These are phyloP conservation scores for Phrynocephalus versicolor DNA, from an alignment of 2,113 vertebrate species.

Conservation along the genomic window DNA sequence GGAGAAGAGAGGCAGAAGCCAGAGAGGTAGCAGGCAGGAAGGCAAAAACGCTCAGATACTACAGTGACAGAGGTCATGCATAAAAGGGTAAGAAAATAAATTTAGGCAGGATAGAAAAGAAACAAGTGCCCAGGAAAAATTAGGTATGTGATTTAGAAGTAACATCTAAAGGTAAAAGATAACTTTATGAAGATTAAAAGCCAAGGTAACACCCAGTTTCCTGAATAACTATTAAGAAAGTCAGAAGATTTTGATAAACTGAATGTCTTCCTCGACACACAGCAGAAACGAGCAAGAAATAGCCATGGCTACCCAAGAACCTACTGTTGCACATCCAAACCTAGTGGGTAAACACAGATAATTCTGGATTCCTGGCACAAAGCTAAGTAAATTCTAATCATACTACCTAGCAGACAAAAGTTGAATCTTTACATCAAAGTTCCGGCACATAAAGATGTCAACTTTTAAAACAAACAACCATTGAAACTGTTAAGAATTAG, in stretches of 20 bases:
- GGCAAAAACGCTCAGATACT: slow-evolving; percentile 50
- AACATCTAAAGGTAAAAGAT: not conserved
- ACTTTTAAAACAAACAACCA: slow-evolving; percentile 4
- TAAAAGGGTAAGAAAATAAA: slow-evolving; percentile 33
- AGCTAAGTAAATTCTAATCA: not conserved
- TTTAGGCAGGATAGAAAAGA: slow-evolving; percentile 17
- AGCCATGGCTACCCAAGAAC: not conserved
- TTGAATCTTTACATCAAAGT: not conserved
- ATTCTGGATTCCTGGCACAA: not conserved
- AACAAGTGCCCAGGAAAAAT: slow-evolving; percentile 7
- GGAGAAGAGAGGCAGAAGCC: slow-evolving; percentile 62
- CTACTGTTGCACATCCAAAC: not conserved
- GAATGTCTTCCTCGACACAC: not conserved
- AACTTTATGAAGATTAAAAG: slow-evolving; percentile 5
- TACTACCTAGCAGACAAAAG: not conserved
- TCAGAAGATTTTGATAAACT: not conserved
- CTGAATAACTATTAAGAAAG: not conserved
- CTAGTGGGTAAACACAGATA: not conserved
- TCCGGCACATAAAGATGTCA: not conserved
- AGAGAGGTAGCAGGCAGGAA: slow-evolving; percentile 64
- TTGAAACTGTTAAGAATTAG: slow-evolving; percentile 5
- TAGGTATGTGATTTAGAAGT: not conserved
- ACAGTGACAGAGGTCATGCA: slow-evolving; percentile 29
- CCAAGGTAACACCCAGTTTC: not conserved
- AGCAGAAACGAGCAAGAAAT: not conserved